Conservation (phyloP, 2,888 invertebrate species). For the Athalia rosae region DNA sequence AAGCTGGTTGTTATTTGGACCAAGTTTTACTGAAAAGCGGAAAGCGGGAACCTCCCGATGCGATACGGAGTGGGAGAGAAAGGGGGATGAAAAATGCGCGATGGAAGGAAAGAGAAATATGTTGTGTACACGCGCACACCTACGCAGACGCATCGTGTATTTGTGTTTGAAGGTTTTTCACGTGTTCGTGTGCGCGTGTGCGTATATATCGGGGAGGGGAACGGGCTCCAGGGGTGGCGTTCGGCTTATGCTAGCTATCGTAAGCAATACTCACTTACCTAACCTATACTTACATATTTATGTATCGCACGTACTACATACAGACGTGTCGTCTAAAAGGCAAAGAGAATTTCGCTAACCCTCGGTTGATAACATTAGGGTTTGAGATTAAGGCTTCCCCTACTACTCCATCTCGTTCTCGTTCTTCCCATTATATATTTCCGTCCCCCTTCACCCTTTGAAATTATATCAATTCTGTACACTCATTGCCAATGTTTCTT, state of each 20-base stretch:
- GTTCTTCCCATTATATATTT: too few species aligned
- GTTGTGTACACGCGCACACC: too few species aligned
- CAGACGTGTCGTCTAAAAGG: conserved; percentile 1
- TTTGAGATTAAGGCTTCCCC: neutral
- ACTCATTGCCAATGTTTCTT: conserved; percentile 1
- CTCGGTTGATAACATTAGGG: conserved; percentile 27
- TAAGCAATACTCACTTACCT: conserved; percentile 22
- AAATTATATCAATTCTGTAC: conserved; percentile 31
- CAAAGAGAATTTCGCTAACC: conserved; percentile 30
- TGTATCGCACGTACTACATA: neutral
- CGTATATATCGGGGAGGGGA: conserved; percentile 2
- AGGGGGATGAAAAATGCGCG: conserved; percentile 27
- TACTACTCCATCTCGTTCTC: neutral
- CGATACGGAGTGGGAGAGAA: conserved; percentile 6
- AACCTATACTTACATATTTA: neutral
- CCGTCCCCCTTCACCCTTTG: too few species aligned
- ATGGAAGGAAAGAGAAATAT: conserved; percentile 27
- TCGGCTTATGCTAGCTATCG: conserved; percentile 24
- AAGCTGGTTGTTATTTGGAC: conserved; percentile 36
- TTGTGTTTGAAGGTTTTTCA: too few species aligned
- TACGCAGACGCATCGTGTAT: too few species aligned
- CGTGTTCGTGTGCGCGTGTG: neutral
- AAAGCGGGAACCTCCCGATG: neutral
- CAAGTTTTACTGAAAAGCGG: conserved; percentile 36
- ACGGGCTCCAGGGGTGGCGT: conserved; percentile 6